Percentiles rank a stretch among this genome's conserved stretches.
phyloP scores from a whole-genome alignment of 2,888 invertebrate genomes.

The Calameuta filiformis region DNA sequence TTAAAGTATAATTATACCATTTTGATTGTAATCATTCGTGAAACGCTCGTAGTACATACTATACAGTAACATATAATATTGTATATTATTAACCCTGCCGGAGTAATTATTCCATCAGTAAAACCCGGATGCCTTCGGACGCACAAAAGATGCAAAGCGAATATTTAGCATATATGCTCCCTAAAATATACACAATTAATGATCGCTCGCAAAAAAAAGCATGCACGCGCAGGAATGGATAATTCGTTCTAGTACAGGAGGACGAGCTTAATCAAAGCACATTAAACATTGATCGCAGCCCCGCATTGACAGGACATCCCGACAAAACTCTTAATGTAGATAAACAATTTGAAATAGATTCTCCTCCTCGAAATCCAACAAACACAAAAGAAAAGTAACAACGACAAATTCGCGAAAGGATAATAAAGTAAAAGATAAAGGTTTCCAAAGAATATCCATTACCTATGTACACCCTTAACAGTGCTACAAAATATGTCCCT shows the following conservation, averaged over 20 bases:
- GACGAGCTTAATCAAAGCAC: too few species aligned
- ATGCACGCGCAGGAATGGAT: neutral
- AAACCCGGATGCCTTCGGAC: constrained; percentile 40
- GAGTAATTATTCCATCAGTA: neutral
- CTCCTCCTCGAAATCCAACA: neutral
- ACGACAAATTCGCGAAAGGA: neutral
- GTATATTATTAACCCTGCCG: neutral
- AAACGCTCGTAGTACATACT: neutral
- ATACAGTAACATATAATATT: neutral
- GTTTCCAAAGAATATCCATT: constrained; percentile 42
- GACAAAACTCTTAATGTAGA: neutral
- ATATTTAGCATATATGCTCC: too few species aligned
- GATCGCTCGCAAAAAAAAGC: neutral
- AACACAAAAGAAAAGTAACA: neutral
- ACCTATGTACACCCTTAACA: constrained; percentile 58
- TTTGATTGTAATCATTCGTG: constrained; percentile 31
- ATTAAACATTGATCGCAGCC: neutral
- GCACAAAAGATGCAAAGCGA: neutral
- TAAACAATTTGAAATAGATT: neutral
- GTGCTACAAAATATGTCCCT: constrained; percentile 57
- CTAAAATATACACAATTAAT: neutral
- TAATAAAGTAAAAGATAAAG: constrained; percentile 18
- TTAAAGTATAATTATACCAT: constrained; percentile 35
- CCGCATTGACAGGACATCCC: neutral
- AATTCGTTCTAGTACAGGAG: too few species aligned